Percentiles rank a stretch among this genome's conserved stretches.
Evolutionary conservation across 2,113 vertebrate species (phyloP).

Genomic region (Brachyistius frenatus): DNA sequence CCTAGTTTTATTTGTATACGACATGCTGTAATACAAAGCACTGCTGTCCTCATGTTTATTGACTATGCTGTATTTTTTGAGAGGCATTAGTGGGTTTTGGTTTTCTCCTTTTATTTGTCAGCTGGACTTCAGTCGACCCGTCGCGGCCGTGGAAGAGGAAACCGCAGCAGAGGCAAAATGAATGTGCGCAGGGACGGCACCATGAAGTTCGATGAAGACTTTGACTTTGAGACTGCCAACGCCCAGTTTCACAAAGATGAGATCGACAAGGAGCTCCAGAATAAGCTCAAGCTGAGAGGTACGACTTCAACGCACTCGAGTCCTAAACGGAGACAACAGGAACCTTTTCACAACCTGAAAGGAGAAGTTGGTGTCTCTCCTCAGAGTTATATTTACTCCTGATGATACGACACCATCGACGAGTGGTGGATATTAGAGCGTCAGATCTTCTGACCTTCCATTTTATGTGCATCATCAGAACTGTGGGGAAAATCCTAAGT

Average conservation of each 20-base stretch:
- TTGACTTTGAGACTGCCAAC: conserved; percentile 98
- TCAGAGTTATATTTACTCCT: neutral
- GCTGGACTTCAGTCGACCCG: conserved; percentile 84
- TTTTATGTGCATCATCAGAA: neutral
- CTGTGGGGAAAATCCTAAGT: neutral
- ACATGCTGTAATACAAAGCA: neutral
- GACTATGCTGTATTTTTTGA: neutral
- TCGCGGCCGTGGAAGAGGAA: conserved; percentile 90
- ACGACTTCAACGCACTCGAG: neutral
- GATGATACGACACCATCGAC: neutral
- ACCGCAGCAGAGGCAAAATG: conserved; percentile 92
- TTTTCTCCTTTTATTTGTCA: conserved; percentile 1
- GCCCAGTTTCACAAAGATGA: conserved; percentile 99
- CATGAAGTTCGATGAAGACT: conserved; percentile 99
- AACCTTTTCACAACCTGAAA: neutral
- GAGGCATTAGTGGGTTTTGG: neutral
- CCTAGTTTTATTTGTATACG: no score
- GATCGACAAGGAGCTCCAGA: conserved; percentile 97
- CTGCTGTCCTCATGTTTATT: neutral
- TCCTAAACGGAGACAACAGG: neutral
- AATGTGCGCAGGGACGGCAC: conserved; percentile 92
- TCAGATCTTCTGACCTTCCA: neutral
- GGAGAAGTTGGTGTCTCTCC: neutral
- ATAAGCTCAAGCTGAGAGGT: conserved; percentile 98
- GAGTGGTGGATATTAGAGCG: no score